Evolutionary conservation across 2,113 vertebrate genomes (phyloP), one percentile per base, ranked within the genome.

Genomic region (Myrmophylax atrothorax): DNA sequence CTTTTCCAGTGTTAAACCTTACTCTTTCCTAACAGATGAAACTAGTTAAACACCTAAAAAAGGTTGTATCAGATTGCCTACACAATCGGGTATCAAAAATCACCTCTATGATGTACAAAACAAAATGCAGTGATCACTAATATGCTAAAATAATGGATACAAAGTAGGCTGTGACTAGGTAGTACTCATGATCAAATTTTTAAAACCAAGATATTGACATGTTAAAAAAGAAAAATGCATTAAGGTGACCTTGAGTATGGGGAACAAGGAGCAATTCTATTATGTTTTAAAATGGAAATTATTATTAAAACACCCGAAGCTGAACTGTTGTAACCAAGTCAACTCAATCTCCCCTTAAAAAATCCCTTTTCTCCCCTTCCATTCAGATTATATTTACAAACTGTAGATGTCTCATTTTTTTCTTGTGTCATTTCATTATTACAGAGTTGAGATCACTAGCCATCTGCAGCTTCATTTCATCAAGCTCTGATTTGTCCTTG

Each of bases 401-500:
- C 91, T 96, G 91, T 70, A 52, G 85, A 92, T 78, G 96, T 89
- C 84, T 96, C 90, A 77, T 96, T 94, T 95, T 95, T 97, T 94
- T 87, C 83, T 93, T 69, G 67, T 96, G 96, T 93, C 69, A 94
- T 96, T 96, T 97, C 94, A 93, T 97, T 96, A 97, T 96, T 96
- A 96, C 94, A 95, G 97, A 97, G 96, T 97, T 96, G 95, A 97
- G 96, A 97, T 97, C 93, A 92, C 91, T 95, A 96, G 97, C 97
- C 96, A 97, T 96, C 96, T 97, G 96, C 88, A 97, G 96, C 94
- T 97, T 97, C 96, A 95, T 95, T 97, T 97, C 96, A 96, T 97
- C 96, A 97, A 93, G 91, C 94, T 97, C 90, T 90, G 76, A 92
- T 96, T 96, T 98, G 97, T 98, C 97, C 96, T 98, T 98, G 97